These are phyloP conservation scores for Pseudomyrmex gracilis DNA, from an alignment of 1,140 invertebrate genomes.

Conservation along the genomic window DNA sequence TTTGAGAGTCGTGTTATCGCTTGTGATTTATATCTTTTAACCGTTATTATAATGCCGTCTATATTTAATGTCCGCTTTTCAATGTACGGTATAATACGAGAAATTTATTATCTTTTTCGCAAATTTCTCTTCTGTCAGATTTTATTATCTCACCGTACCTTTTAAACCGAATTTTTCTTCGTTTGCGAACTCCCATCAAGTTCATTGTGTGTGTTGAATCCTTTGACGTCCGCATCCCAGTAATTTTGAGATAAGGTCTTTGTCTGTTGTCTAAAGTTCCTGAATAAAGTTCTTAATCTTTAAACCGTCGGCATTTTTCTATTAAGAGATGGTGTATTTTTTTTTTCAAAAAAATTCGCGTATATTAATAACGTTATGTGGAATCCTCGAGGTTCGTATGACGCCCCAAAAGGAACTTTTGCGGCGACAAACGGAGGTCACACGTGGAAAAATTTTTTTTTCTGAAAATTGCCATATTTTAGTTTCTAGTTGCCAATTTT, in stretches of 20 bases:
- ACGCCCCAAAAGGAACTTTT: too few species aligned
- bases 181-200: too few species aligned
- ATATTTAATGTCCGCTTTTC: slow-evolving; percentile 3
- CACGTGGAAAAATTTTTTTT: too few species aligned
- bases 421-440: too few species aligned
- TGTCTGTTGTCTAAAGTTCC: background rate
- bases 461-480: too few species aligned
- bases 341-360: too few species aligned
- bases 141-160: background rate
- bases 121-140: background rate
- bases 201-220: background rate
- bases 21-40: slow-evolving; percentile 36
- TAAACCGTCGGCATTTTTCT: too few species aligned
- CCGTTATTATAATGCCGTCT: background rate
- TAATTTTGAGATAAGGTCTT: slow-evolving; percentile 1
- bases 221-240: background rate
- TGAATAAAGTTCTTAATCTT: too few species aligned
- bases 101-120: background rate
- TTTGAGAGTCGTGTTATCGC: slow-evolving; percentile 27
- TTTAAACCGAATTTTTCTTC: background rate
- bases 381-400: too few species aligned
- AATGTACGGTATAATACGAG: background rate
- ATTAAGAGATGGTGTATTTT: too few species aligned
- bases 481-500: too few species aligned
- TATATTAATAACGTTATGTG: too few species aligned